Evolutionary conservation across 2,888 invertebrate genomes (phyloP), one percentile per base, ranked within the genome.

Genomic region (Aradus depressus): DNA sequence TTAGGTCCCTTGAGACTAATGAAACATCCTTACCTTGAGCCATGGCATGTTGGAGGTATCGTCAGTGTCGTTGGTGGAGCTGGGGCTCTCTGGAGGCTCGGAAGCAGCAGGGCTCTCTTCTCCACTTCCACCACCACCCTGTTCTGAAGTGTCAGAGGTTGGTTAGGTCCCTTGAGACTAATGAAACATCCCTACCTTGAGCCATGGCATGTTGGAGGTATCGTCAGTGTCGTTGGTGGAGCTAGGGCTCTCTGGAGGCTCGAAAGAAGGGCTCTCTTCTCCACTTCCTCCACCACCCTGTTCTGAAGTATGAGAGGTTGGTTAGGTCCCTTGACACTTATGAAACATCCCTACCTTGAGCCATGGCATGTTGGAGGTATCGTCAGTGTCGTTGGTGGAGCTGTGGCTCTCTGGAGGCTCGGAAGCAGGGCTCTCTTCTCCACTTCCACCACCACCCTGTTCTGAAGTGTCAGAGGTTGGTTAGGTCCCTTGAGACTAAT

Each of bases 401-500:
- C 79, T 81, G 0, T 91, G 91, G 63, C 89, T 90, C 64, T 93
- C 93, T 0, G 89, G 89, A 2, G 87, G 88, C 64, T 95, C 95
- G 60, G 92, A 92, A 3, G 81, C 81, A 1, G 81, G 80, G 1
- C 81, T 81, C 64, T 86, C 77, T 69, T 86, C 74, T 56, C 83
- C 84, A 67, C 81, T 79, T 6, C 65, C 64, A 68, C 81, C 69
- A 23, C 63, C 60, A 2, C 65, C 66, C 21, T 64, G 63, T 65
- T 90, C 91, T 2, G 90, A 92, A 16, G 85, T 92, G 64, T 90
- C 93, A 64, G 87, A 91, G n/a, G n/a, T n/a, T n/a, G n/a, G n/a
- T n/a, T n/a, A n/a, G n/a, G n/a, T n/a, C n/a, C n/a, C n/a, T n/a
- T n/a, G n/a, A n/a, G n/a, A n/a, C n/a, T n/a, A n/a, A n/a, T n/a